These are phyloP conservation scores for Tautogolabrus adspersus DNA, from an alignment of 2,113 vertebrate species.

Conservation along the genomic window DNA sequence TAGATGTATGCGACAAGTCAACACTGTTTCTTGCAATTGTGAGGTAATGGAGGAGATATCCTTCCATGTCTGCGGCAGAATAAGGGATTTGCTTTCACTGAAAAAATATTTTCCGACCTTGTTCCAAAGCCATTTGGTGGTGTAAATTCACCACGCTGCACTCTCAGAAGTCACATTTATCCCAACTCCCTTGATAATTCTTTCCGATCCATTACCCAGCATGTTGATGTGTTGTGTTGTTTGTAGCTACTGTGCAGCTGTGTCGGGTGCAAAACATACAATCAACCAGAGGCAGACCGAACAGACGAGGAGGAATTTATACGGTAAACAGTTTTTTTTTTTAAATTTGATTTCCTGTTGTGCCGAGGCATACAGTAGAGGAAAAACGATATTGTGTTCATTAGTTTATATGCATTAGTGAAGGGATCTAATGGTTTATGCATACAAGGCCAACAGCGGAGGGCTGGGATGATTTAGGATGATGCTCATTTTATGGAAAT, in stretches of 20 bases:
- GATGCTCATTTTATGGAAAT: slow-evolving; percentile 86
- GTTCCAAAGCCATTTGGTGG: slow-evolving; percentile 63
- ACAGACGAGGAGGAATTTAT: slow-evolving; percentile 61
- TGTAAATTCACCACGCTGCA: slow-evolving; percentile 62
- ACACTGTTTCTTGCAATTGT: slow-evolving; percentile 31
- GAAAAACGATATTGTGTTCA: slow-evolving; percentile 74
- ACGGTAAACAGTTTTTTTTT: slow-evolving; percentile 72
- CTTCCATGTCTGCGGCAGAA: slow-evolving; percentile 40
- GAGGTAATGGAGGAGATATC: slow-evolving; percentile 67
- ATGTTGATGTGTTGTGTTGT: slow-evolving; percentile 53
- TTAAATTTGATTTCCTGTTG: slow-evolving; percentile 81
- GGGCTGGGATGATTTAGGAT: slow-evolving; percentile 79
- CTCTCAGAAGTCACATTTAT: slow-evolving; percentile 66
- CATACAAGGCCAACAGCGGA: slow-evolving; percentile 75
- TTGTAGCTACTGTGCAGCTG: slow-evolving; percentile 57
- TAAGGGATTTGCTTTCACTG: slow-evolving; percentile 62
- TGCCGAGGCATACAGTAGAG: slow-evolving; percentile 44
- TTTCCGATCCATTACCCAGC: slow-evolving; percentile 70
- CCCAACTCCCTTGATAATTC: slow-evolving; percentile 64
- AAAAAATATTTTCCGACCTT: slow-evolving; percentile 65
- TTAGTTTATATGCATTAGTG: slow-evolving; percentile 83
- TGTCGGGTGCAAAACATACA: slow-evolving; percentile 63
- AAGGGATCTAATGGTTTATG: slow-evolving; percentile 82
- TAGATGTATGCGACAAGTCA: slow-evolving; percentile 49
- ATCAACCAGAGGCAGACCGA: slow-evolving; percentile 60